These are phyloP conservation scores for Ganaspis sp. DNA, from an alignment of 1,140 invertebrate genomes.

Conservation along the genomic window DNA sequence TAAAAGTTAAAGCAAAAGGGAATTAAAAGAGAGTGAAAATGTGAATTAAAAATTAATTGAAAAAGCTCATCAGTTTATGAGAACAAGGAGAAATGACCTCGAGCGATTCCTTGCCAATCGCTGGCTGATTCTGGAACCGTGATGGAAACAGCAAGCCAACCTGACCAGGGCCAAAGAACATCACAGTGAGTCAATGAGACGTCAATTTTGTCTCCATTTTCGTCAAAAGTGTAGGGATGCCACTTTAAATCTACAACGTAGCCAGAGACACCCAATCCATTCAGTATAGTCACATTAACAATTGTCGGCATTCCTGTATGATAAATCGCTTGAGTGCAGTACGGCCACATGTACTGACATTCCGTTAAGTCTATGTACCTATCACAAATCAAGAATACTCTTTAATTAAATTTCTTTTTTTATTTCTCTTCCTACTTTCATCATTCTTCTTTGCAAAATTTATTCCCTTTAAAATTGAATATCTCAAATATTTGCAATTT, in stretches of 20 bases:
- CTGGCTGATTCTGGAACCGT: constrained; percentile 77
- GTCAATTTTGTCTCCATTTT: constrained; percentile 83
- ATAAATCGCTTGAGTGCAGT: constrained; percentile 96
- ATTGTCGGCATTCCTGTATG: constrained; percentile 91
- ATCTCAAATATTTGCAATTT: no score
- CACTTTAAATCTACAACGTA: constrained; percentile 81
- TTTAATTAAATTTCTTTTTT: no score
- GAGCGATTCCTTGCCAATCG: constrained; percentile 85
- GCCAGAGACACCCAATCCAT: constrained; percentile 92
- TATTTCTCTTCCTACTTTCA: no score
- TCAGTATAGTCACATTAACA: constrained; percentile 93
- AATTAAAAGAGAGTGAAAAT: no score
- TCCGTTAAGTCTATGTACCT: constrained; percentile 95
- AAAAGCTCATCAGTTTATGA: no score
- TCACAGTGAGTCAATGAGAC: constrained; percentile 87
- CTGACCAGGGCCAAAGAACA: constrained; percentile 97
- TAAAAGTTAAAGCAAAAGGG: no score
- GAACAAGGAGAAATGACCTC: constrained; percentile 67
- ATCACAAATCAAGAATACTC: constrained; percentile 35
- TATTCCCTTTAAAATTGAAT: no score
- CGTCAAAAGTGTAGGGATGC: constrained; percentile 89
- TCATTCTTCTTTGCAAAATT: no score
- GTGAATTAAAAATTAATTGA: no score
- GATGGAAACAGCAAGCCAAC: constrained; percentile 89
- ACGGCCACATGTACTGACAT: constrained; percentile 98